Evolutionary conservation across 1,140 invertebrate species (phyloP), one percentile per base, ranked within the genome.

Genomic region (Macrosteles quadrilineatus): DNA sequence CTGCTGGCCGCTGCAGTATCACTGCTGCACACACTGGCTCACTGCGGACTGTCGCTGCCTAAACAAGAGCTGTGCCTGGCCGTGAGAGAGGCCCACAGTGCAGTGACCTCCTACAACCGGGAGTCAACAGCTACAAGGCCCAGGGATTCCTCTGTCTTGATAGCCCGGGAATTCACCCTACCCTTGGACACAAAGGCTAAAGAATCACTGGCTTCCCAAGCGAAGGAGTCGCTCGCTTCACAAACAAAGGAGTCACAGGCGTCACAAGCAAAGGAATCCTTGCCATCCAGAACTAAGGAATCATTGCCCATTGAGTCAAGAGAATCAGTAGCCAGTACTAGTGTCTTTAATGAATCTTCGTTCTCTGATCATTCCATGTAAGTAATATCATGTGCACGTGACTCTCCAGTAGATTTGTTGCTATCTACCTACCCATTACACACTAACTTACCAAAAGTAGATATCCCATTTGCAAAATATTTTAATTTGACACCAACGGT

Each of bases 1-100:
- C 23, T 59, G 21, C n/a, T 59, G 27, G 55, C 12, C 4, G 55
- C 55, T 4, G 55, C 25, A 2, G 55, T 59, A 2, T 25, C 55
- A 27, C 25, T 59, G n/a, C 55, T 59, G 2, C 55, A 59, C 55
- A 59, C 55, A 25, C 55, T 59, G 2, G 55, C 27, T 9, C 55
- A 59, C 25, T 27, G 21, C 23, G 55, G 23, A 59, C 25, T 59
- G 25, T 27, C 21, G 6, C 25, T 59, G 25, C 55, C 55, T 9
- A 59, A 59, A n/a, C 23, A 59, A n/a, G 55, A 59, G 9, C 55
- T 59, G 21, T 11, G 55, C 9, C 14, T 9, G 12, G 55, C 55
- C 12, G 55, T 59, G 9, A 2, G 27, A n/a, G 23, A 59, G 55
- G 55, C 25, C 12, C 23, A 59, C 55, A 2, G 14, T 27, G 23